phyloP scores from a whole-genome alignment of 2,888 invertebrate genomes.

The Plagodis pulveraria region DNA sequence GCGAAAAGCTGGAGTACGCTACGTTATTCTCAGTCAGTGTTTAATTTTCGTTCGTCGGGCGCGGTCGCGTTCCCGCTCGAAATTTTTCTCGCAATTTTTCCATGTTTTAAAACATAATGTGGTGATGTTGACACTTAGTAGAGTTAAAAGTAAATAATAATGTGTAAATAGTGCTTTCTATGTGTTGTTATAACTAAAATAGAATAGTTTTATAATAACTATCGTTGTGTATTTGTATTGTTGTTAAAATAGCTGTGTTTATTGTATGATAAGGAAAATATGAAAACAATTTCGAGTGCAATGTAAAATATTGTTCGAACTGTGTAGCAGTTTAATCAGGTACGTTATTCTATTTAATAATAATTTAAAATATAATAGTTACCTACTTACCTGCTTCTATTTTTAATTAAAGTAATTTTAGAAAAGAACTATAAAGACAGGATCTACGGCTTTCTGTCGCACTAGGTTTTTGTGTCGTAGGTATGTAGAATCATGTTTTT shows the following conservation, averaged over 20 bases:
- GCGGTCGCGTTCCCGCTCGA: constrained; percentile 25
- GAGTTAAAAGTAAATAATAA: constrained; percentile 1
- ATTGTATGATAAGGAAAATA: constrained; percentile 27
- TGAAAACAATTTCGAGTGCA: constrained; percentile 38
- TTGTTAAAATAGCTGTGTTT: constrained; percentile 23
- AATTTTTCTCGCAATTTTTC: constrained; percentile 40
- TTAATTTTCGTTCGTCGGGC: constrained; percentile 30
- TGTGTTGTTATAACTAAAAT: constrained; percentile 6
- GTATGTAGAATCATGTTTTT: no score
- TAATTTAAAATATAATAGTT: neutral
- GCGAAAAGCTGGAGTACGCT: constrained; percentile 63
- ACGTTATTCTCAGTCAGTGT: constrained; percentile 40
- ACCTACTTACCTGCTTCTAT: no score
- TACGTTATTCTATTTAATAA: constrained; percentile 10
- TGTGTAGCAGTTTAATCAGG: constrained; percentile 34
- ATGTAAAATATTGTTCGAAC: constrained; percentile 41
- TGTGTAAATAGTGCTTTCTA: constrained; percentile 12
- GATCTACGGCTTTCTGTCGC: no score
- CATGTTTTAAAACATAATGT: constrained; percentile 39
- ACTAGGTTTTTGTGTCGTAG: no score
- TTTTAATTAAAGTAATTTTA: no score
- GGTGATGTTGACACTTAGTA: constrained; percentile 37
- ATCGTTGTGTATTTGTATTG: constrained; percentile 4
- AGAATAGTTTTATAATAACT: constrained; percentile 9
- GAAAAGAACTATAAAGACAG: no score